Evolutionary conservation across 2,888 invertebrate species (phyloP), one percentile per base, ranked within the genome.

Genomic region (Habroteleia sp.): DNA sequence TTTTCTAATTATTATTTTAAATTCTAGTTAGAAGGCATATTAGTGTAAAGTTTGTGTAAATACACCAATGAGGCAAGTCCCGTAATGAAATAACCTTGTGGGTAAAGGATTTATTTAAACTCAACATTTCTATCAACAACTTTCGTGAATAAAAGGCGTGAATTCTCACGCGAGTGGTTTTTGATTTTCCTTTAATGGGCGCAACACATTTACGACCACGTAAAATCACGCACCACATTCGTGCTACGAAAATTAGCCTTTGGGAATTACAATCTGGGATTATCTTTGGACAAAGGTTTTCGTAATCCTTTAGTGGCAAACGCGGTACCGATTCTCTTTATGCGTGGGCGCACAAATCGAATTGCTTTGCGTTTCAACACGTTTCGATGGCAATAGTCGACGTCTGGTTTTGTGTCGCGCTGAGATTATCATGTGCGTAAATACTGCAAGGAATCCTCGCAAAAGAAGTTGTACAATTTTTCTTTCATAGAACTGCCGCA

Each of bases 271-370:
- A 50, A 66, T 69, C 69, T 44, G 56, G 74, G 77, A 77, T 77
- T 77, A 76, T 66, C 65, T 35, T 54, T 60, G 65, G 66, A 77
- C 77, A 77, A 77, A 75, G 74, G 69, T 76, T 74, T 56, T 71
- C 58, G 73, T 77, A 77, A 77, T 77, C 77, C 77, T 77, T 77
- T 77, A 60, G 71, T 60, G 62, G 69, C 66, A 37, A 68, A 69
- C 72, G 72, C 69, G 74, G 77, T 76, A 80, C 79, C 85, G 84
- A 83, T 78, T 63, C 80, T 83, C 85, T 87, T 87, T 85, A 87
- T 84, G 84, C 83, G 85, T 85, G 82, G 85, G 85, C 82, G 85
- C 84, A 85, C 85, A 87, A 86, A 87, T 88, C 86, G 88, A 87
- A 87, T 87, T 81, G 83, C 81, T 74, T 80, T 75, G 78, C 83